Base-by-base conservation (phyloP, 2,888 invertebrate genomes). In the Drosophila meridionalis region DNA sequence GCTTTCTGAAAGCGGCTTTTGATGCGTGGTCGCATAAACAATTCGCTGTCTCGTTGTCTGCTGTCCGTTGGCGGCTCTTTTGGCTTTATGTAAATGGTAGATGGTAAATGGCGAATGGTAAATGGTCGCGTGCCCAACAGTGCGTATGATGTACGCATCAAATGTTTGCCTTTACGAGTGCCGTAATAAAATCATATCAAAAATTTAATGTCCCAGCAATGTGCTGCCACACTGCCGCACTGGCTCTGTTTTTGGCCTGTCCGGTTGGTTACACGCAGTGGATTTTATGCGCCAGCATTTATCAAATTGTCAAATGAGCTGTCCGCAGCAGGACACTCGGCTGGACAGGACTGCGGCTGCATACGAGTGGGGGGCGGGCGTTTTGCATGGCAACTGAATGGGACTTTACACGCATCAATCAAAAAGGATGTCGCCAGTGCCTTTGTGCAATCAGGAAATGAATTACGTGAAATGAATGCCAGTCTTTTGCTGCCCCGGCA, bases 281-380 rank as follows among this genome's bases (percentile, higher is more conserved):
- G 62, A 48, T 63, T 76, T 73, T 76, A 78, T 75, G 70, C 36
- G 65, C 52, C 68, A 65, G 89, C 87, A 85, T 85, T 79, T 87
- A 85, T 85, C 85, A 85, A 83, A 87, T 89, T 87, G 89, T 85
- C 89, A 89, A 87, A 84, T 87, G 83, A 83, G 82, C 87, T 88
- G 81, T 85, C 83, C 83, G 67, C 84, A 74, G 40, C 67, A 68
- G 67, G 75, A 69, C 67, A 75, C 71, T 69, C 38, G 60, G 14
- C 26, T 56, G 68, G 40, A 42, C 32, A 20, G 20, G 20, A 50
- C 32, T 42, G 12, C 14, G 57, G 47, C 30, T 7, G 56, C n/a
- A 56, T 40, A 14, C 28, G 8, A 55, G 38, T 0, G 28, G 1
- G 32, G 12, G 32, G 34, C 1, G 14, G n/a, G 8, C 1, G 55